Percentiles rank a stretch among this genome's conserved stretches.
phyloP scores from a whole-genome alignment of 2,888 invertebrate genomes.

The Drosophila maculinotata region DNA sequence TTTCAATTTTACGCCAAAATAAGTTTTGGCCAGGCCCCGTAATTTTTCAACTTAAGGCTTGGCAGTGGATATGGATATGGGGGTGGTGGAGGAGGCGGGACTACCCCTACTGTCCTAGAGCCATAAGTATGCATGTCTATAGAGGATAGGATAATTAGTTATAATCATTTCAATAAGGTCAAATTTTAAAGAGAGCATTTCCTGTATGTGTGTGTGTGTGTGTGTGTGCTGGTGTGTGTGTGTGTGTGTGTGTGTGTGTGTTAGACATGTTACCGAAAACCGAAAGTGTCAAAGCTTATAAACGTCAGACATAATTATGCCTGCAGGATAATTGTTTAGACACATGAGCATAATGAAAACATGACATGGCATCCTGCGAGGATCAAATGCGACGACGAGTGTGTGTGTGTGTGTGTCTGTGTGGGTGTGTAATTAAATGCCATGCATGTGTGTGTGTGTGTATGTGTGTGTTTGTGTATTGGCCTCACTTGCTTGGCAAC shows the following conservation, averaged over 20 bases:
- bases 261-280: conserved; percentile 71
- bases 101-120: neutral
- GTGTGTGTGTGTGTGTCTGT: neutral
- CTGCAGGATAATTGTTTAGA: conserved; percentile 81
- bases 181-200: conserved; percentile 23
- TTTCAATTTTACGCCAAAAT: conserved; percentile 84
- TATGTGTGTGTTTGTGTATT: conserved; percentile 24
- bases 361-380: conserved; percentile 80
- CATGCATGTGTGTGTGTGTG: conserved; percentile 2
- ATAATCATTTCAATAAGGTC: conserved; percentile 53
- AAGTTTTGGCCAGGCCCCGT: conserved; percentile 80
- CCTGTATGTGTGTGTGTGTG: neutral
- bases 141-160: conserved; percentile 59
- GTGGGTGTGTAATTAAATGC: conserved; percentile 38
- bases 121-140: too few relatives aligned
- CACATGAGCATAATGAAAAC: conserved; percentile 82
- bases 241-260: conserved; percentile 31
- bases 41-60: conserved; percentile 67
- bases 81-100: too few relatives aligned
- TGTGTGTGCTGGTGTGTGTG: conserved; percentile 9
- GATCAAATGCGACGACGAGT: conserved; percentile 59
- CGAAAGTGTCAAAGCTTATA: conserved; percentile 82
- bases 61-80: neutral
- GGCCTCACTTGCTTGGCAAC: conserved; percentile 18
- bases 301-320: conserved; percentile 81